phyloP scores from a whole-genome alignment of 2,888 invertebrate species.

The Diploptera punctata region DNA sequence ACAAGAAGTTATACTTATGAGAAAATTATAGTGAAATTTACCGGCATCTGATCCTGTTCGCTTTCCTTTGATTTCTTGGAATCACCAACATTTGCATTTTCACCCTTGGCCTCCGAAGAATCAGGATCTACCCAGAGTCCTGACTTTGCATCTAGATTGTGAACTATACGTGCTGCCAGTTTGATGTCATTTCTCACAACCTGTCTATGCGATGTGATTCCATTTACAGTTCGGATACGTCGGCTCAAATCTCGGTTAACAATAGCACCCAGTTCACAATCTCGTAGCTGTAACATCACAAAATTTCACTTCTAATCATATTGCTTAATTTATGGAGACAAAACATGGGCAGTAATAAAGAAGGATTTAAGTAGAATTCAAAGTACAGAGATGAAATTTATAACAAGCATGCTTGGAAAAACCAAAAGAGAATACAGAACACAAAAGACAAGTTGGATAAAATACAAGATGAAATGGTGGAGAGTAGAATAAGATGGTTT shows the following conservation, averaged over 20 bases:
- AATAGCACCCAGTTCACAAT: constrained; percentile 93
- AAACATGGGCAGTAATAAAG: too few species aligned
- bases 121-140: constrained; percentile 71
- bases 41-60: constrained; percentile 29
- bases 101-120: background rate
- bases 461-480: background rate
- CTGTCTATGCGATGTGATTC: constrained; percentile 86
- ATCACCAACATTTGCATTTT: constrained; percentile 10
- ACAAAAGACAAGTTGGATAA: background rate
- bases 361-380: too few species aligned
- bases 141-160: constrained; percentile 86
- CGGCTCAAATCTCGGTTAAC: constrained; percentile 96
- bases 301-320: too few species aligned
- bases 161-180: constrained; percentile 88
- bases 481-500: too few species aligned
- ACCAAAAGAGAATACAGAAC: background rate
- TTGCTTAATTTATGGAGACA: too few species aligned
- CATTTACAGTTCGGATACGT: constrained; percentile 90
- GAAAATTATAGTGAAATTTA: too few species aligned
- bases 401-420: constrained; percentile 17
- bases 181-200: constrained; percentile 92
- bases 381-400: too few species aligned
- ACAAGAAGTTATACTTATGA: too few species aligned
- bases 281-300: constrained; percentile 71
- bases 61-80: constrained; percentile 28